A percentile compares a stretch with the other conserved stretches of the same genome.
Evolutionary conservation across 2,888 invertebrate species (phyloP).

Genomic region (Agrilus biguttatus): DNA sequence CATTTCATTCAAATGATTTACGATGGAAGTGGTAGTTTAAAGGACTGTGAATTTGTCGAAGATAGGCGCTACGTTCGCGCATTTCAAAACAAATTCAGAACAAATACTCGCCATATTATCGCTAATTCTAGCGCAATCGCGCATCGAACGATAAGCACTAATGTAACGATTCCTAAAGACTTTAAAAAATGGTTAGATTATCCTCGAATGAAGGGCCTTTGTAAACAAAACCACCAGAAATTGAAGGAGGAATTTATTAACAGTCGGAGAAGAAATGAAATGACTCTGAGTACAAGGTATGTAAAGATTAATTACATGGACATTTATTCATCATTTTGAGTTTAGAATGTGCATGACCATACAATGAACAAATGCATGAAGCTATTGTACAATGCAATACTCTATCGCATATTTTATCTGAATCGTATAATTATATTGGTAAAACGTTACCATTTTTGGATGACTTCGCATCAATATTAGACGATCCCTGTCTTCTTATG

Average conservation of each 20-base stretch:
- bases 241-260: constrained; percentile 14
- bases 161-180: constrained; percentile 41
- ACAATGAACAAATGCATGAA: no score
- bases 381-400: no score
- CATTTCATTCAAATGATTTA: constrained; percentile 57
- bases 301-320: no score
- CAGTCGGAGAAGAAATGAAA: constrained; percentile 5
- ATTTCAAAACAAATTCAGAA: constrained; percentile 43
- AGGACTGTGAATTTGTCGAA: constrained; percentile 55
- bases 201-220: constrained; percentile 40
- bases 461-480: no score
- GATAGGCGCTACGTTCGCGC: constrained; percentile 35
- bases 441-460: no score
- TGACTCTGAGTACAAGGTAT: no score
- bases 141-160: constrained; percentile 26
- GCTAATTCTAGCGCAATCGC: constrained; percentile 12
- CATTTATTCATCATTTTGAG: no score
- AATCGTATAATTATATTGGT: no score
- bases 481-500: no score
- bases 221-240: constrained; percentile 31
- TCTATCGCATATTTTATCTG: no score
- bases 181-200: constrained; percentile 43
- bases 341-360: no score
- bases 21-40: constrained; percentile 40
- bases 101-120: constrained; percentile 34